Percentiles rank a stretch among this genome's conserved stretches.
Conservation (phyloP, 1,140 invertebrate species). For the Saccostrea glomerata region DNA sequence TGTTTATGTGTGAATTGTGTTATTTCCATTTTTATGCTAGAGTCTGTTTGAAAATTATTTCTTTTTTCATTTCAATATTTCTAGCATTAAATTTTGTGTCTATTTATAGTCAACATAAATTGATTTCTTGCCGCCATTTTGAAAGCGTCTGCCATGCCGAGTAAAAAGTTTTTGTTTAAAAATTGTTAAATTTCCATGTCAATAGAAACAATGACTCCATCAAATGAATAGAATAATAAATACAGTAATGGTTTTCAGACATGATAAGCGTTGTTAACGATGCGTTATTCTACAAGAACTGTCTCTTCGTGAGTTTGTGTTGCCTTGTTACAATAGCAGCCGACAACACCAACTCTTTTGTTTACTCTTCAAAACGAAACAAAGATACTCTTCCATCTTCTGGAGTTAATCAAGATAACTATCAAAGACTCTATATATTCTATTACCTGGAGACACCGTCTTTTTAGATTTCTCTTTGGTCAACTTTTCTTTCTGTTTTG, state of each 20-base stretch:
- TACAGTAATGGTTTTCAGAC: not conserved
- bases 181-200: not conserved
- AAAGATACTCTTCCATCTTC: not conserved
- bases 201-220: constrained; percentile 12
- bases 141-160: constrained; percentile 56
- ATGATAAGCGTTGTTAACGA: not conserved
- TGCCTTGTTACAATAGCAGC: constrained; percentile 36
- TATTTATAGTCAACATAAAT: constrained; percentile 33
- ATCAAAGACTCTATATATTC: not conserved
- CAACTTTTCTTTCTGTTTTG: constrained; percentile 59
- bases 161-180: constrained; percentile 8
- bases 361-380: constrained; percentile 7
- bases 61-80: constrained; percentile 2
- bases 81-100: not conserved
- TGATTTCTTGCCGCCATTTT: constrained; percentile 56
- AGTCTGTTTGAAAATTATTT: not conserved
- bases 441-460: constrained; percentile 44
- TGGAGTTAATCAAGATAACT: not conserved
- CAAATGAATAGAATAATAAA: not conserved
- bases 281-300: not conserved
- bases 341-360: constrained; percentile 39
- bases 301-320: constrained; percentile 1
- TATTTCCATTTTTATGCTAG: not conserved
- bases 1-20: too few species aligned
- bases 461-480: constrained; percentile 56